Evolutionary conservation across 2,113 vertebrate species (phyloP), one percentile per base, ranked within the genome.

Genomic region (Lycocorax pyrrhopterus): DNA sequence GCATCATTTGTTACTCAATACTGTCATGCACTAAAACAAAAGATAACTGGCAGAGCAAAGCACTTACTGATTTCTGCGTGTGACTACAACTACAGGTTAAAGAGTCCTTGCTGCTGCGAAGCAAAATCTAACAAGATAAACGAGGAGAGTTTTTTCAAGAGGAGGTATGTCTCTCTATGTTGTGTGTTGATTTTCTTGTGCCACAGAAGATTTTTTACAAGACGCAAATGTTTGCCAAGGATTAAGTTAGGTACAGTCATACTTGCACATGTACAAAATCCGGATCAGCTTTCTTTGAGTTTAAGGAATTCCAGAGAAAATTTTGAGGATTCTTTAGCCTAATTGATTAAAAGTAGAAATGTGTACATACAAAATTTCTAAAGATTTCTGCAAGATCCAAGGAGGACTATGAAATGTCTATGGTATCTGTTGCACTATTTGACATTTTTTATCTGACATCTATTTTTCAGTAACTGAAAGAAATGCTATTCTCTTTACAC

Each of bases 141-240:
- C 2, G 15, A 89, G 18, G 19, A 84, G 14, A 16, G 5, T 1
- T 52, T 86, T 84, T 89, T 35, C 73, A 64, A 33, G 12, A 90
- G 49, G 5, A 94, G 96, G 96, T 97, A 97, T 26, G 96, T 87
- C 32, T 89, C 6, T 88, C 4, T 74, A 6, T 74, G 12, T 59
- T 85, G 1, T 67, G 12, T 66, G 10, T 69, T 83, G 12, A 10
- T 44, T 39, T 59, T 52, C 37, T 72, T 73, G 32, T 88, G 43
- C 21, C 7, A 27, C 9, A 30, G 27, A 83, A 66, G 6, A 44
- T 35, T 52, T 86, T 44, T 15, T 64, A 22, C 26, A 56, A 25
- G 69, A 84, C 32, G 13, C 9, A 88, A 55, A 33, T 51, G 15
- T 66, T 77, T 94, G 19, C 8, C 13, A 52, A 69, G 20, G 12